Base-by-base conservation (phyloP, 2,797 vertebrate species). In the Myioborus melanocephalus region DNA sequence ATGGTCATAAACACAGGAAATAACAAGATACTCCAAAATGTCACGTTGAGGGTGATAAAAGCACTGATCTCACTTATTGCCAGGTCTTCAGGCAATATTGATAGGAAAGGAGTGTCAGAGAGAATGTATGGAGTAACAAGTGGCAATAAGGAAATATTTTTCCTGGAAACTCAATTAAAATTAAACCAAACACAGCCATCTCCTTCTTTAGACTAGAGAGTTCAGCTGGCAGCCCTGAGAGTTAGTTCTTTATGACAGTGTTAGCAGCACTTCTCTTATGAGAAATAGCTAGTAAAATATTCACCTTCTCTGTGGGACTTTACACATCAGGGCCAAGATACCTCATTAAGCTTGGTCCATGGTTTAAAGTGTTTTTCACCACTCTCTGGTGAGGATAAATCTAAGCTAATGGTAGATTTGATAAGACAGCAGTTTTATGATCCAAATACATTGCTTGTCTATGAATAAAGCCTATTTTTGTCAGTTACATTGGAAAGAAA, bases 401-500 rank as follows among this genome's bases (percentile, higher is more conserved):
- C 70, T 53, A 85, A 84, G 75, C 53, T 34, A 85, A 89, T 89
- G 68, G 87, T 75, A 71, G 37, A 59, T 82, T 93, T 55, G 39
- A 83, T 71, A 92, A 95, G 90, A 89, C 94, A 96, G 95, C 60
- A 87, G 63, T 89, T 96, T 96, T 96, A 92, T 87, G 95, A 89
- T 95, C 80, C 88, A 91, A 91, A 90, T 90, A 90, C 83, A 96
- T 96, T 77, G 83, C 76, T 94, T 84, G 76, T 87, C 94, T 94
- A 39, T 80, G 94, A 90, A 85, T 89, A 90, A 97, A 94, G 89
- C 78, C 93, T 96, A 95, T 97, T 97, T 97, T 95, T 93, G 96
- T 96, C 96, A 96, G 95, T 89, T 94, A 89, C 95, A 81, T 65
- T 95, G 97, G 94, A 95, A 97, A 97, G 97, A 97, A 95, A 96